Evolutionary conservation across 1,140 invertebrate species (phyloP), one percentile per base, ranked within the genome.

Genomic region (Macrocentrus cingulum): DNA sequence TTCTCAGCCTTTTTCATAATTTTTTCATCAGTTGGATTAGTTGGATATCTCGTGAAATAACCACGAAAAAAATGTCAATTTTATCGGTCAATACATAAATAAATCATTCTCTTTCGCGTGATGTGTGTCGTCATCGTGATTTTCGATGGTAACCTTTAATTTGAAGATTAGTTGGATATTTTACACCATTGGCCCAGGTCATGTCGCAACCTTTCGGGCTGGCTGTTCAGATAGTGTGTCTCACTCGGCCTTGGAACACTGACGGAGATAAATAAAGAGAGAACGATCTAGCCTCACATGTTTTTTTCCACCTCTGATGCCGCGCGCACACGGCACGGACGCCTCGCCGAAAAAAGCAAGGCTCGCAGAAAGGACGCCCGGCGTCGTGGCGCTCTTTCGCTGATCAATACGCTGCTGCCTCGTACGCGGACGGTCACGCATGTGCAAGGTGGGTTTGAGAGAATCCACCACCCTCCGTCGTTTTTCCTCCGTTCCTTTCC

Each of bases 401-500:
- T 80, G 77, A 80, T 80, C 77, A 80, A 80, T 80, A 80, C 70
- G 62, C 72, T 70, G 69, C 66, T 70, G 69, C 66, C 75, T 75
- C 75, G 75, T 78, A 77, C 77, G 75, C 74, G 76, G 66, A 79
- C 75, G 76, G 76, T 76, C 76, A 80, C 77, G 77, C 77, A 78
- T 80, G 77, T 80, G 76, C 77, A 78, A 72, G 70, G 68, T 72
- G 72, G 64, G 54, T 48, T 56, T 44, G 48, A 49, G 22, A 53
- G 44, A 41, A 36, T 32, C 19, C 59, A 67, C 46, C 46, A 63
- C 63, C 65, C 60, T 59, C 61, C 49, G 42, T 51, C 60, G 42
- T 59, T 63, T 60, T 61, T 61, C 42, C 53, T 29, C 25, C 60
- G 56, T 67, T 62, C 64, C 59, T 68, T 68, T 65, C 62, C 67